These are phyloP conservation scores for Silurus meridionalis DNA, from an alignment of 2,113 vertebrate genomes.

Conservation along the genomic window DNA sequence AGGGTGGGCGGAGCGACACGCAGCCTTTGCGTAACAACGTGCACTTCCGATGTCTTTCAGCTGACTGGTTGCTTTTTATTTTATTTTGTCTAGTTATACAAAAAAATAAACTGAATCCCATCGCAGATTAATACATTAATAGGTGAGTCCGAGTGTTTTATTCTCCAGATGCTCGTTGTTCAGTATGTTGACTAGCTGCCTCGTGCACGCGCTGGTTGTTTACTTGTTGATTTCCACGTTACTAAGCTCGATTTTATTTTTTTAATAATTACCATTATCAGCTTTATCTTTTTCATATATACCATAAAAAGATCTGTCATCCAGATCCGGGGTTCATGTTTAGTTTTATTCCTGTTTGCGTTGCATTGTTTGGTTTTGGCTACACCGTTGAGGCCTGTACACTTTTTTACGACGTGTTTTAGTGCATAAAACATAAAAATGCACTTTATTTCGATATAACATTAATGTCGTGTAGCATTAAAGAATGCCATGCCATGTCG, in stretches of 20 bases:
- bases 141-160: constrained; percentile 59
- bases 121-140: constrained; percentile 19
- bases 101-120: no score
- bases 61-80: neutral
- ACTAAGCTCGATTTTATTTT: neutral
- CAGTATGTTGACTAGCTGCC: neutral
- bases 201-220: neutral
- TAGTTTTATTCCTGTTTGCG: neutral
- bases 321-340: no score
- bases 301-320: neutral
- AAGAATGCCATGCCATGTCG: constrained; percentile 43
- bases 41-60: constrained; percentile 32
- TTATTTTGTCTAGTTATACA: neutral
- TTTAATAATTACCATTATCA: neutral
- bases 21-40: neutral
- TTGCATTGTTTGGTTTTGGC: neutral
- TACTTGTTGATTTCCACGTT: neutral
- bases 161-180: neutral
- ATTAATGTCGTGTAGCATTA: neutral
- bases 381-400: neutral
- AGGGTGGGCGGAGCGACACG: neutral
- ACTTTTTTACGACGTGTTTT: no score
- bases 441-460: neutral
- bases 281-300: no score
- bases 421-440: neutral